These are phyloP conservation scores for Sarcophaga rosellei DNA, from an alignment of 2,888 invertebrate genomes.

Conservation along the genomic window DNA sequence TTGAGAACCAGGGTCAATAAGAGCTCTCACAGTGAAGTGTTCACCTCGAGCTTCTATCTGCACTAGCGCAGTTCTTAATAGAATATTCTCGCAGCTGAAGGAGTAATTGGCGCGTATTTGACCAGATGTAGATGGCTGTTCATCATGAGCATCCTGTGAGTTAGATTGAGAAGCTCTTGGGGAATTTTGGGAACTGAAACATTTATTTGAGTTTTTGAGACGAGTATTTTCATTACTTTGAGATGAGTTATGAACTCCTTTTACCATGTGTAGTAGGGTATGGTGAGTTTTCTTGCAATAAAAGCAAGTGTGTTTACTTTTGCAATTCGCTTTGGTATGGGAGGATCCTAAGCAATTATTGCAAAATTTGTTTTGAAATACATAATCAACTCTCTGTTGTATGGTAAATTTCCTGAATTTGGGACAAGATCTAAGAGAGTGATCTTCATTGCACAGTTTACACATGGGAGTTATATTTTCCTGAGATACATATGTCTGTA, in stretches of 20 bases:
- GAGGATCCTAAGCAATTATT: no score
- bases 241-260: background rate
- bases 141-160: background rate
- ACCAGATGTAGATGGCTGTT: background rate
- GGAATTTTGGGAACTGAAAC: background rate
- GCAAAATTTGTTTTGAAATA: no score
- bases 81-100: background rate
- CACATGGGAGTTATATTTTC: background rate
- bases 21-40: background rate
- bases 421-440: background rate
- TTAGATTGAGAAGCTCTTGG: no score
- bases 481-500: background rate
- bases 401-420: background rate
- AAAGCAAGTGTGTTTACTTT: background rate
- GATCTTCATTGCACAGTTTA: conserved; percentile 1
- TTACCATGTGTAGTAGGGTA: background rate
- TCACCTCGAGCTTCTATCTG: background rate
- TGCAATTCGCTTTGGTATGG: background rate
- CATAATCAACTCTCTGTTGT: background rate
- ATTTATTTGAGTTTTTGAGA: background rate
- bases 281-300: background rate
- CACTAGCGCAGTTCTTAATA: background rate
- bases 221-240: background rate
- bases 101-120: background rate
- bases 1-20: no score